Conservation (phyloP, 2,113 vertebrate species). For the Hoplias malabaricus region DNA sequence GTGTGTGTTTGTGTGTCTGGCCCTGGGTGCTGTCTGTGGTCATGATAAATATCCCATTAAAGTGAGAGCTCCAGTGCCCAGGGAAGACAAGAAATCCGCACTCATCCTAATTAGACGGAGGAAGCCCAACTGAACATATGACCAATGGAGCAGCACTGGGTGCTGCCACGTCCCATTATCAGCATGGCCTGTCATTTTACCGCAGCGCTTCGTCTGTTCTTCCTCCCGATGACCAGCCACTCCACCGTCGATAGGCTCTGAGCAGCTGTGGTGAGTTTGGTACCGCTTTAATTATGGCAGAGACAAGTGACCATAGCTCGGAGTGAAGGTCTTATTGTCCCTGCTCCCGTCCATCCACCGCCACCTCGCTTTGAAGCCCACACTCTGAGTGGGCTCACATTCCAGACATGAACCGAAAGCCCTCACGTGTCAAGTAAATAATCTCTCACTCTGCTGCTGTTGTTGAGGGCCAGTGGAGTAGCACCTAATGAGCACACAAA, state of each 20-base stretch:
- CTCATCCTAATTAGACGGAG: constrained; percentile 54
- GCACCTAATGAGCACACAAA: constrained; percentile 25
- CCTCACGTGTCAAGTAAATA: constrained; percentile 1
- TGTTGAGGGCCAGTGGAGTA: constrained; percentile 1
- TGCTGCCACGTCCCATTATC: constrained; percentile 15
- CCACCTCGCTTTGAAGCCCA: constrained; percentile 18
- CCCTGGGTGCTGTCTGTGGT: constrained; percentile 39
- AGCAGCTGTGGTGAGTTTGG: not conserved
- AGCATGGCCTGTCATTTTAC: constrained; percentile 17
- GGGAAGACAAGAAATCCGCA: constrained; percentile 39
- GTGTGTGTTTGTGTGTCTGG: constrained; percentile 5
- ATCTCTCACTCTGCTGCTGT: not conserved
- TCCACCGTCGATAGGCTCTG: constrained; percentile 11
- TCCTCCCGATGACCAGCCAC: constrained; percentile 40
- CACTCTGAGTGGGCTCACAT: not conserved
- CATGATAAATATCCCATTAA: constrained; percentile 60
- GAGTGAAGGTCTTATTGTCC: not conserved
- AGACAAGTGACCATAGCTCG: not conserved
- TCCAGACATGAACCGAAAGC: not conserved
- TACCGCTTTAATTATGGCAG: constrained; percentile 17
- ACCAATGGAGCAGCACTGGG: constrained; percentile 57
- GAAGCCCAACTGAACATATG: constrained; percentile 31
- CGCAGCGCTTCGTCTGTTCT: constrained; percentile 49
- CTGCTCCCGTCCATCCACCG: not conserved
- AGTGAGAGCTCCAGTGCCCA: constrained; percentile 36